Conservation (phyloP, 92 coral and sea anemone species). For the Phenganax subtilis region DNA sequence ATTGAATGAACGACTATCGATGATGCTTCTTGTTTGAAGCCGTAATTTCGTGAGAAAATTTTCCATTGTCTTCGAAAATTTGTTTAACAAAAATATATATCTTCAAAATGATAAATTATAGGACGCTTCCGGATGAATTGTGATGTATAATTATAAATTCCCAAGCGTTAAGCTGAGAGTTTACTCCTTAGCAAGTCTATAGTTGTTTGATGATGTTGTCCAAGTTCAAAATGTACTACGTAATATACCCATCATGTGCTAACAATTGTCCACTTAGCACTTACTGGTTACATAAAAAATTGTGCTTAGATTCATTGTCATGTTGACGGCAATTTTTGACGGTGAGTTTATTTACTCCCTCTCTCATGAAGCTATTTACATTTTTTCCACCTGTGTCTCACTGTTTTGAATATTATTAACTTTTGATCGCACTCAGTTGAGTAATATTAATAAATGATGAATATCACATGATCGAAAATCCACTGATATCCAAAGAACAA, state of each 20-base stretch:
- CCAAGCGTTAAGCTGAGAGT: not conserved
- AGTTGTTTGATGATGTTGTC: not conserved
- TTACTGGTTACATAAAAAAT: not conserved
- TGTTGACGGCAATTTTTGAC: not conserved
- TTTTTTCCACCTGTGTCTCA: slow-evolving; percentile 36
- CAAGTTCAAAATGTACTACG: not conserved
- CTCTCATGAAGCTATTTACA: slow-evolving; percentile 35
- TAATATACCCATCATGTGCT: not conserved
- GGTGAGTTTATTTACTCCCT: slow-evolving; percentile 23
- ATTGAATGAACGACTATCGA: slow-evolving; percentile 31
- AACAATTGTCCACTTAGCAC: not conserved
- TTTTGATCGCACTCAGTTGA: not conserved
- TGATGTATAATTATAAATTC: not conserved
- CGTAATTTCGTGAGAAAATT: slow-evolving; percentile 34
- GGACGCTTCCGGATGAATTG: not conserved
- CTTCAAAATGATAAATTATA: not conserved
- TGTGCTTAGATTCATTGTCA: not conserved
- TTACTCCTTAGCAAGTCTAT: not conserved
- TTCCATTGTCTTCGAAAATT: not conserved
- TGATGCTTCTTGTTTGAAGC: slow-evolving; percentile 31
- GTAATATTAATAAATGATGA: not conserved
- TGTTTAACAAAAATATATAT: not conserved
- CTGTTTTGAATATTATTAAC: slow-evolving; percentile 33
- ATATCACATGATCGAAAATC: no score
- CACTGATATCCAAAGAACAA: no score